Evolutionary conservation across 2,888 invertebrate genomes (phyloP), one percentile per base, ranked within the genome.

Genomic region (Scaptomyza parva): DNA sequence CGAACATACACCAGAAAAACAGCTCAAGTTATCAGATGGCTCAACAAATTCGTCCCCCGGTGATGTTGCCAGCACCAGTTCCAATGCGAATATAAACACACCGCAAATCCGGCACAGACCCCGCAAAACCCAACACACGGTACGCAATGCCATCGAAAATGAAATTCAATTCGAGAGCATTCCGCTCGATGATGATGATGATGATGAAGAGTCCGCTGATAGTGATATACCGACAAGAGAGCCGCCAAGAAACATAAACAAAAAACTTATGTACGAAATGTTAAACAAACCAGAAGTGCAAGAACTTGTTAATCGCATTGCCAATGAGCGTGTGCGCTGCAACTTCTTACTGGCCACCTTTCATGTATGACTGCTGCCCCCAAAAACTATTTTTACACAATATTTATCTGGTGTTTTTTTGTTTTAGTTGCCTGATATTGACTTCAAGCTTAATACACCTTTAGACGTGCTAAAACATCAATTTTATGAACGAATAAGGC

Each of bases 81-180:
- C 30, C 7, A 26, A 18, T 33, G 14, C 11, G 12, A 17, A 5
- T 14, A 18, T 41, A n/a, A 22, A 37, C 33, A 57, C 18, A 5
- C 2, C 14, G 2, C 33, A 24, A 22, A 51, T 18, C 0, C 69
- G 83, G 0, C 79, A 86, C 22, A 71, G 83, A 14, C 47, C 86
- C 2, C 44, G 83, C 0, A 83, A 83, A 52, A 82, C 76, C 0
- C 83, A 74, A 14, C 83, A 74, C 12, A 66, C 78, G 6, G 59
- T 83, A 3, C 74, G 79, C 1, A 76, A 73, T 41, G 76, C 44
- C 5, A 40, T 41, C 7, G 73, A 65, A 24, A 68, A 37, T 37
- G 83, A 83, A 41, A 70, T 87, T 2, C 71, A 76, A 30, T 83
- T 83, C n/a, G 82, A 71, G 20, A 70, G 54, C 1, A 76, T 86